Conservation (phyloP, 2,113 vertebrate species). For the Labrus mixtus region DNA sequence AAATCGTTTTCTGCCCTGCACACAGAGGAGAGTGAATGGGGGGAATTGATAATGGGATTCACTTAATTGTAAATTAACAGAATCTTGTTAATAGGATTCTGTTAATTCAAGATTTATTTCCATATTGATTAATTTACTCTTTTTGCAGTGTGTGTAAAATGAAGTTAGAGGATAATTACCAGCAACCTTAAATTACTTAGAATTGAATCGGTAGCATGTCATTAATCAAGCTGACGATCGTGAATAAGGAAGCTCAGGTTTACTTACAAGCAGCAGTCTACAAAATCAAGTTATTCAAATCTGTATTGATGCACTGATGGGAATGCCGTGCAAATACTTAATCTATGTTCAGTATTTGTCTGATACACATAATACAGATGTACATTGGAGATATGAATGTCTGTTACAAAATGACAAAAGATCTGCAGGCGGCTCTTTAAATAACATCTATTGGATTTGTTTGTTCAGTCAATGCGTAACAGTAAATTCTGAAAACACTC, state of each 20-base stretch:
- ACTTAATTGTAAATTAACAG: constrained; percentile 81
- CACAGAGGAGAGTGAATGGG: constrained; percentile 54
- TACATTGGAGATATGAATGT: constrained; percentile 17
- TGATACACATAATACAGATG: constrained; percentile 9
- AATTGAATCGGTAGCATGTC: constrained; percentile 62
- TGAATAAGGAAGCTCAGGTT: constrained; percentile 63
- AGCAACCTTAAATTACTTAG: constrained; percentile 63
- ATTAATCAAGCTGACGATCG: constrained; percentile 72
- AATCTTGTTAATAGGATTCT: constrained; percentile 79
- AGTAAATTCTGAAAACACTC: constrained; percentile 57
- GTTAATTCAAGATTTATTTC: constrained; percentile 79
- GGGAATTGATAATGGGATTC: constrained; percentile 74
- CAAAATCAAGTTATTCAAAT: constrained; percentile 48
- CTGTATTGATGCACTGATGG: constrained; percentile 37
- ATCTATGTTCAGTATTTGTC: constrained; percentile 24
- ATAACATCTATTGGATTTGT: constrained; percentile 37
- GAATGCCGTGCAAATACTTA: constrained; percentile 16
- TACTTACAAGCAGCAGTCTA: constrained; percentile 50
- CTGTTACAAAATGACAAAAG: constrained; percentile 35
- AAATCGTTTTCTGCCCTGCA: constrained; percentile 71
- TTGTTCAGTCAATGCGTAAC: constrained; percentile 48
- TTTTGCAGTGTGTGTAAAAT: constrained; percentile 68
- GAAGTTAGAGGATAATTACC: constrained; percentile 68
- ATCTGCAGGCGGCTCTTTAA: constrained; percentile 33
- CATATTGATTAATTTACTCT: constrained; percentile 70